Percentiles rank a stretch among this genome's conserved stretches.
These are phyloP conservation scores for Araneus ventricosus DNA, from an alignment of 1,140 invertebrate genomes.

Conservation along the genomic window DNA sequence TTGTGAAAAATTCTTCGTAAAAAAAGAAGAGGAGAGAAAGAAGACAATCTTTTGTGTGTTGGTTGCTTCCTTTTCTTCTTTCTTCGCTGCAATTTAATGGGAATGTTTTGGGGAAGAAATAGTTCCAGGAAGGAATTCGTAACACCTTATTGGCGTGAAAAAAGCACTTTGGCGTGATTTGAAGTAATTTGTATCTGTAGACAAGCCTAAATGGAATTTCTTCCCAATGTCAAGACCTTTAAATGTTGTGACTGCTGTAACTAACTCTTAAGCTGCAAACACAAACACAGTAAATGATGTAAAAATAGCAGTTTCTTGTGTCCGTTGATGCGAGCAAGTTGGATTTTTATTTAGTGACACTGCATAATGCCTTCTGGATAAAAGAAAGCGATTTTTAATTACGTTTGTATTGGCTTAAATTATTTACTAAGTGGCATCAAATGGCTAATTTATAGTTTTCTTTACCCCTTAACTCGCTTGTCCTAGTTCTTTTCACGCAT, in stretches of 20 bases:
- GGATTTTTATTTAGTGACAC: too few relatives aligned
- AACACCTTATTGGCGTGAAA: background rate
- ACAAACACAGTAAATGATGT: background rate
- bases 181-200: background rate
- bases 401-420: too few relatives aligned
- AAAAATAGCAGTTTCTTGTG: background rate
- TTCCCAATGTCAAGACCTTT: background rate
- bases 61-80: background rate
- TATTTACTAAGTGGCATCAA: too few relatives aligned
- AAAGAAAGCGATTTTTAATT: too few relatives aligned
- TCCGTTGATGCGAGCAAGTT: too few relatives aligned
- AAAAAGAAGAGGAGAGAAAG: background rate
- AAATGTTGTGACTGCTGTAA: background rate
- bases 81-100: background rate
- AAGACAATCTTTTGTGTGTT: background rate
- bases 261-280: background rate
- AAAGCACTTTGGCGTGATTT: background rate
- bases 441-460: too few relatives aligned
- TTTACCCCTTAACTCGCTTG: background rate
- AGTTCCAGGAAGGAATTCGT: conserved; percentile 1
- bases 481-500: background rate
- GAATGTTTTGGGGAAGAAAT: background rate
- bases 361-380: too few relatives aligned
- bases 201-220: background rate
- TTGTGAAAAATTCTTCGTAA: background rate